Evolutionary conservation across 1,140 invertebrate genomes (phyloP).

Genomic region (Aphis craccivora): DNA sequence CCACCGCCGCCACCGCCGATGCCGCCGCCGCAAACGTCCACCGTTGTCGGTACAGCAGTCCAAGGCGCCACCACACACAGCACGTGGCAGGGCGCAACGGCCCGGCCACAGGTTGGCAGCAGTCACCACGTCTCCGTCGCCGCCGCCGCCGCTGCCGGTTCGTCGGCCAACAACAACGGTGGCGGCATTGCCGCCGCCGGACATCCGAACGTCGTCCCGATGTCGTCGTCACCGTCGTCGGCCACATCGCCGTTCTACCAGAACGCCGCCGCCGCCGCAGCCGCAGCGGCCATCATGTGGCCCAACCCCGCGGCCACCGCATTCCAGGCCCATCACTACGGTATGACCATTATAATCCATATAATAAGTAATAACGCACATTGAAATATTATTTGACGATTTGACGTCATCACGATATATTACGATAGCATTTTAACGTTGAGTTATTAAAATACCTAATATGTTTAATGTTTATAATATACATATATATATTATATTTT

Average conservation of each 20-base stretch:
- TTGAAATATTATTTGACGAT: neutral
- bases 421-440: neutral
- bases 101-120: neutral
- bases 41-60: neutral
- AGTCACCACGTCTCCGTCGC: neutral
- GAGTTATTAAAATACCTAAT: too few relatives aligned
- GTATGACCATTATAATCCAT: neutral
- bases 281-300: slow-evolving; percentile 51
- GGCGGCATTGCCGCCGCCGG: neutral
- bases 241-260: slow-evolving; percentile 48
- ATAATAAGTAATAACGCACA: too few relatives aligned
- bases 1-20: neutral
- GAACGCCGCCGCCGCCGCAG: neutral
- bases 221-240: neutral
- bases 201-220: neutral
- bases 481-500: too few relatives aligned
- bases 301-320: slow-evolving; percentile 33
- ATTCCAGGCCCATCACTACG: slow-evolving; percentile 47
- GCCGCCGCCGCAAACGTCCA: neutral
- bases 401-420: neutral
- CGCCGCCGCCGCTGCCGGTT: neutral
- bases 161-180: slow-evolving; percentile 18
- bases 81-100: neutral
- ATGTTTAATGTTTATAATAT: too few relatives aligned
- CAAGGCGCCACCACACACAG: neutral